Evolutionary conservation across 2,888 invertebrate species (phyloP).

Genomic region (Nebria brevicollis): DNA sequence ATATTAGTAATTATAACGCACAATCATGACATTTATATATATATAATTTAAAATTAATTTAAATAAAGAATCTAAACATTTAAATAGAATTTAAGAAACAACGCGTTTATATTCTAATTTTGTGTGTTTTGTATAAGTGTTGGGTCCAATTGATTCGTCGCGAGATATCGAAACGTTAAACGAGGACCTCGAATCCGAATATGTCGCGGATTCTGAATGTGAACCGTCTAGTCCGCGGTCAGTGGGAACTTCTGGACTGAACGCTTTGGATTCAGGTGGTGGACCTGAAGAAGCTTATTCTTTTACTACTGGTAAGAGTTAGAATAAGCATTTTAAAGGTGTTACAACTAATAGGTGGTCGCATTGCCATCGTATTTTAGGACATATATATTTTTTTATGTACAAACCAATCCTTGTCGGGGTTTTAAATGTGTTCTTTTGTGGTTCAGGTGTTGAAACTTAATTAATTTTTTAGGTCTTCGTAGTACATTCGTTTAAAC

Average conservation of each 20-base stretch:
- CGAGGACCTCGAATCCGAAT: slow-evolving; percentile 75
- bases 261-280: slow-evolving; percentile 65
- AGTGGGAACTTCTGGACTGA: slow-evolving; percentile 68
- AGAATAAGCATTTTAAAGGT: not conserved
- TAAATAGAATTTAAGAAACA: not conserved
- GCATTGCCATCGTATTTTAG: not conserved
- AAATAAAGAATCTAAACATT: too few species aligned
- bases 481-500: slow-evolving; percentile 33
- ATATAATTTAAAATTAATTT: too few species aligned
- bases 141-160: slow-evolving; percentile 69
- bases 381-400: not conserved
- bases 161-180: slow-evolving; percentile 75
- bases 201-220: slow-evolving; percentile 75
- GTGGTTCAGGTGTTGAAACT: not conserved
- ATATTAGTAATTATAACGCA: too few species aligned
- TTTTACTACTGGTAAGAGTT: slow-evolving; percentile 67
- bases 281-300: slow-evolving; percentile 36
- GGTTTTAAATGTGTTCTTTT: not conserved
- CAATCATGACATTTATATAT: too few species aligned
- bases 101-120: not conserved
- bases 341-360: not conserved
- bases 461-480: slow-evolving; percentile 24
- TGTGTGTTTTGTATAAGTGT: slow-evolving; percentile 55
- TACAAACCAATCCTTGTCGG: not conserved
- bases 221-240: slow-evolving; percentile 70